phyloP scores from a whole-genome alignment of 2,797 vertebrate genomes.

The Microcaecilia unicolor region DNA sequence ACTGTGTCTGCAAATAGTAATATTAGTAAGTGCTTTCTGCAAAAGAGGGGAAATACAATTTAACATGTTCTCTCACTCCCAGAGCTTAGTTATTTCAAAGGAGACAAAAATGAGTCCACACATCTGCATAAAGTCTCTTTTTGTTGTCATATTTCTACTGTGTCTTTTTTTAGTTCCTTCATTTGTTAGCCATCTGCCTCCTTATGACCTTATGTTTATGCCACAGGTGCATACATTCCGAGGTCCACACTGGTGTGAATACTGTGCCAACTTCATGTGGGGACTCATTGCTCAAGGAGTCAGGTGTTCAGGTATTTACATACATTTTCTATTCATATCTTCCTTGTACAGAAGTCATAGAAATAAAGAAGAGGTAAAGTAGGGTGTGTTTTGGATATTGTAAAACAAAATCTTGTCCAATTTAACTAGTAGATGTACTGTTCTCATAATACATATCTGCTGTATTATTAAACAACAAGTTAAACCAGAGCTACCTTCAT shows the following conservation, averaged over 20 bases:
- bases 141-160: conserved; percentile 9
- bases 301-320: conserved; percentile 83
- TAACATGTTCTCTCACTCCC: too few relatives aligned
- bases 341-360: background rate
- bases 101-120: too few relatives aligned
- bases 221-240: conserved; percentile 89
- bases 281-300: conserved; percentile 96
- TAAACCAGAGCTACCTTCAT: too few relatives aligned
- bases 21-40: too few relatives aligned
- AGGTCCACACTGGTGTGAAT: conserved; percentile 96
- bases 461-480: too few relatives aligned
- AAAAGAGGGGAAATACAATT: too few relatives aligned
- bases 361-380: too few relatives aligned
- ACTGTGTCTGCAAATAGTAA: too few relatives aligned
- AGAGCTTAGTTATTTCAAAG: too few relatives aligned
- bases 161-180: conserved; percentile 22
- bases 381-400: background rate
- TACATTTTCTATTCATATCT: background rate
- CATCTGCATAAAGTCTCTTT: background rate
- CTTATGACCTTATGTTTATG: conserved; percentile 9
- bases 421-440: too few relatives aligned
- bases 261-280: conserved; percentile 99
- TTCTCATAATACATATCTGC: too few relatives aligned
- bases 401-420: conserved; percentile 1
- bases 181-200: conserved; percentile 39